Evolutionary conservation across 2,888 invertebrate species (phyloP), one percentile per base, ranked within the genome.

Genomic region (Dilophus febrilis): DNA sequence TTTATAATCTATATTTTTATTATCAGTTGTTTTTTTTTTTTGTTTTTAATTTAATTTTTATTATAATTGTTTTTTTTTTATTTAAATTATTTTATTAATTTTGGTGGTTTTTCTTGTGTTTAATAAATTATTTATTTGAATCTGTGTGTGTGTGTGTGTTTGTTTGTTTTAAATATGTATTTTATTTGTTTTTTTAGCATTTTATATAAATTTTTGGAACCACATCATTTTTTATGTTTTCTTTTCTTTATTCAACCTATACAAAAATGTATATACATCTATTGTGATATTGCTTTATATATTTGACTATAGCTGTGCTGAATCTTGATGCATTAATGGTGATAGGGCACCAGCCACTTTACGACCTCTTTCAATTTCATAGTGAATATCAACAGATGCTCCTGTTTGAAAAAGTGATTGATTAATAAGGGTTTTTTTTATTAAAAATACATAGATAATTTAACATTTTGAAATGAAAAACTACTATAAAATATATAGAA

Each of bases 341-440:
- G 82, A 80, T 58, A 83, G 66, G 22, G 82, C 74, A 50, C 82
- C 80, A 36, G 79, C 72, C 51, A 79, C 77, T 53, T 79, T 77
- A 53, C 77, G 74, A 42, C 79, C 79, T 50, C 76, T 73, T 65
- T 85, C 84, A 56, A 82, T 70, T 63, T 85, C 85, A 58, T 83
- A 84, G 55, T 80, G 79, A 52, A 83, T 72, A 58, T 85, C 84
- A 51, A 79, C 64, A 42, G 82, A 75, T 50, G 73, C 68, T 55
- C 74, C 75, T 76, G 55, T 33, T 33, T 33, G 13, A 27, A 8
- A 11, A 27, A n/a, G n/a, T n/a, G n/a, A n/a, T n/a, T 35, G 16
- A 35, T 37, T 30, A 3, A 27, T 18, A 40, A 29, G n/a, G n/a
- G n/a, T n/a, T 37, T 37, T 19, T 30, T 10, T 30, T 37, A 18